Percentiles rank a stretch among this genome's conserved stretches.
phyloP scores from a whole-genome alignment of 2,888 invertebrate genomes.

The Lordiphosa fenestrarum region DNA sequence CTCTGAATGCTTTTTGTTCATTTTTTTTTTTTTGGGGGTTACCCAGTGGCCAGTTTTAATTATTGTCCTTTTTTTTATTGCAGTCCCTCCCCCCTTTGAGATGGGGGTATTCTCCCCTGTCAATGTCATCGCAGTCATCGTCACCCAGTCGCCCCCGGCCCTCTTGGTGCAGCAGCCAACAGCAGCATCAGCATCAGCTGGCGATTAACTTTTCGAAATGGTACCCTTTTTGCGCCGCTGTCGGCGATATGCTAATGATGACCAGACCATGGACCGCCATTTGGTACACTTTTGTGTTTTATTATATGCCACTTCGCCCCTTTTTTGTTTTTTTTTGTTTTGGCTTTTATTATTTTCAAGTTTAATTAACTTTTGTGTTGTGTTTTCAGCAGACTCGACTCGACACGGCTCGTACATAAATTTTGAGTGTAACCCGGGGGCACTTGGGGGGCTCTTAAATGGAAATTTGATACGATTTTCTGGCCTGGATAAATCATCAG shows the following conservation, averaged over 20 bases:
- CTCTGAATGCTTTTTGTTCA: not conserved
- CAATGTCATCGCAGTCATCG: conserved; percentile 57
- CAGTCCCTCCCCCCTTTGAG: conserved; percentile 56
- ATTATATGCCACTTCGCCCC: conserved; percentile 50
- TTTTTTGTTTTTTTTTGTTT: conserved; percentile 34
- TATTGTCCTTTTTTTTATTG: conserved; percentile 69
- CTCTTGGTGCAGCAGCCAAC: conserved; percentile 1
- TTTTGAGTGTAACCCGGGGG: conserved; percentile 48
- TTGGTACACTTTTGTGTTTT: conserved; percentile 59
- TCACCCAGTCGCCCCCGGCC: conserved; percentile 21
- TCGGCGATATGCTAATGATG: conserved; percentile 71
- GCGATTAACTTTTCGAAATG: conserved; percentile 66
- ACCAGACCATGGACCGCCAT: conserved; percentile 27
- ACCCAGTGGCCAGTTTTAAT: conserved; percentile 53
- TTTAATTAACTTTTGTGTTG: conserved; percentile 70
- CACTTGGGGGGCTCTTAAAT: conserved; percentile 26
- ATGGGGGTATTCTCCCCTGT: conserved; percentile 23
- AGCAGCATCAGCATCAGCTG: conserved; percentile 63
- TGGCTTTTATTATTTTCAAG: conserved; percentile 70
- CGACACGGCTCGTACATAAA: conserved; percentile 50
- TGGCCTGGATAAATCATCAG: conserved; percentile 17
- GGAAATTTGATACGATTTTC: conserved; percentile 61
- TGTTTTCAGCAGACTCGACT: conserved; percentile 37
- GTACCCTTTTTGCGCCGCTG: conserved; percentile 67
- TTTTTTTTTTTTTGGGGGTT: conserved; percentile 1